Evolutionary conservation across 2,113 vertebrate genomes (phyloP).

Genomic region (Penelope pileata): DNA sequence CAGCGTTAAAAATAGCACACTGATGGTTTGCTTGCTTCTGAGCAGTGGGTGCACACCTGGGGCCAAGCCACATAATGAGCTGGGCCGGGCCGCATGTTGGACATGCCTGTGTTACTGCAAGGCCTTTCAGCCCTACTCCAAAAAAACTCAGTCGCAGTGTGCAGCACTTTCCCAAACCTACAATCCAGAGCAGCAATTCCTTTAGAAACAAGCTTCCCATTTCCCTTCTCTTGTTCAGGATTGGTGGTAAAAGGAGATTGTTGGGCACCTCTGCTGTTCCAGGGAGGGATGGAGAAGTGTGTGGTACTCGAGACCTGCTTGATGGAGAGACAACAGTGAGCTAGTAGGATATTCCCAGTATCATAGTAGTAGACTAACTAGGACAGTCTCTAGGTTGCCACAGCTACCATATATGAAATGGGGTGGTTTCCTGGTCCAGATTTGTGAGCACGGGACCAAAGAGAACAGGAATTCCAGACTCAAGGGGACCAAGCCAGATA

Average conservation of each 20-base stretch:
- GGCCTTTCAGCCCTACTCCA: not conserved
- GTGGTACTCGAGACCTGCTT: not conserved
- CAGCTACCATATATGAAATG: not conserved
- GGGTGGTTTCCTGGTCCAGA: not conserved
- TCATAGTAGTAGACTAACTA: not conserved
- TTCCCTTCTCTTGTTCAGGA: rapidly evolving
- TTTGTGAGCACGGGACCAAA: too few species aligned
- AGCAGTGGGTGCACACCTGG: too few species aligned
- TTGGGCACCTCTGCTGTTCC: not conserved
- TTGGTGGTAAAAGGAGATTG: not conserved
- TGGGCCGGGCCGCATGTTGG: too few species aligned
- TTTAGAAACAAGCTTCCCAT: rapidly evolving
- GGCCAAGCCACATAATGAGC: too few species aligned
- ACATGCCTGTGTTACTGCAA: too few species aligned
- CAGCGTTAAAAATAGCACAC: too few species aligned
- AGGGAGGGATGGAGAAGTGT: not conserved
- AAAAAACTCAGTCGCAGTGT: rapidly evolving
- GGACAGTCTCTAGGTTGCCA: rapidly evolving
- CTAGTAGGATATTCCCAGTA: not conserved
- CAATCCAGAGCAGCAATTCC: not conserved
- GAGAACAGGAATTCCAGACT: not conserved
- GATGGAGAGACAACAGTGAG: not conserved
- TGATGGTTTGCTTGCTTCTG: too few species aligned
- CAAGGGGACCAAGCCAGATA: not conserved
- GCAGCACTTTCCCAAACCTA: rapidly evolving